Evolutionary conservation across 2,888 invertebrate species (phyloP).

Genomic region (Ptychoptera albimana): DNA sequence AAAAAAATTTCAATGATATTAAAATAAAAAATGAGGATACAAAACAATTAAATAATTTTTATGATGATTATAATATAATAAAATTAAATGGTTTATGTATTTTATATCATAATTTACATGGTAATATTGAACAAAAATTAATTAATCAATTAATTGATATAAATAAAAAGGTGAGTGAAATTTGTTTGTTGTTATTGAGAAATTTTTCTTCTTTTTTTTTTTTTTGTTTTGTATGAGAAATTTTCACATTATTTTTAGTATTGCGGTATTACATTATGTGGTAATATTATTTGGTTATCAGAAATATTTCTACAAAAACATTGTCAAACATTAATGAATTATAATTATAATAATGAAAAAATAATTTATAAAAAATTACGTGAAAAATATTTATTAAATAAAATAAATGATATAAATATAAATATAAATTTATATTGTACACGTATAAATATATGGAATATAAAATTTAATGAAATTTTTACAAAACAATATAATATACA

Average conservation of each 20-base stretch:
- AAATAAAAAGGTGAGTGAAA: constrained; percentile 47
- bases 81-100: constrained; percentile 53
- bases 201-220: not conserved
- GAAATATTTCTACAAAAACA: constrained; percentile 59
- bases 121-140: constrained; percentile 58
- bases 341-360: constrained; percentile 29
- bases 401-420: constrained; percentile 41
- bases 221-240: no score
- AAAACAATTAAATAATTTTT: constrained; percentile 44
- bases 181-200: no score
- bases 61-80: constrained; percentile 41
- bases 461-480: constrained; percentile 36
- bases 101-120: constrained; percentile 54
- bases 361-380: constrained; percentile 32
- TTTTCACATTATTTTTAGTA: constrained; percentile 35
- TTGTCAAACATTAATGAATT: constrained; percentile 37
- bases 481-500: constrained; percentile 24
- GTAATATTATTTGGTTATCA: constrained; percentile 74
- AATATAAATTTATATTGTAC: constrained; percentile 36
- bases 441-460: constrained; percentile 39
- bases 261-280: constrained; percentile 61
- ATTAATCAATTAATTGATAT: constrained; percentile 57
- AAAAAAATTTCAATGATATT: no score
- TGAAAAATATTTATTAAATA: constrained; percentile 38
- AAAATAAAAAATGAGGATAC: not conserved